Base-by-base conservation (phyloP, 2,888 invertebrate species). In the Drosophila kokeensis region DNA sequence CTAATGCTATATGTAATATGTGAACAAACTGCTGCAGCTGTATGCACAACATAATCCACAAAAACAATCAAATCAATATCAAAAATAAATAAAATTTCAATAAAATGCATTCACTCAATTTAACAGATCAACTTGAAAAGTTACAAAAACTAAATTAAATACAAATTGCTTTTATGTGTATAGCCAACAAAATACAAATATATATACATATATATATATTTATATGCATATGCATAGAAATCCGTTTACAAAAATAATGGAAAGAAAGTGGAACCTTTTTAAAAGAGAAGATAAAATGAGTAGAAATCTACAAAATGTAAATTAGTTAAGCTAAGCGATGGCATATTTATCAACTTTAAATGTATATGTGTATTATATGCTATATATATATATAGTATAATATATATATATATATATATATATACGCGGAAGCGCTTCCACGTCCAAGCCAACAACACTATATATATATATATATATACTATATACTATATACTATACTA, bases 61-160 rank as follows among this genome's bases (percentile, higher is more conserved):
- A 4, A 18, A 40, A 36, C 63, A 52, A 71, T 34, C 53, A 29
- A 54, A 58, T 49, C 21, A 40, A 48, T 40, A 45, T 38, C n/a
- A 27, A 24, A 21, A 30, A 36, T 2, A 42, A 29, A 21, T 42
- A 6, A 40, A 30, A 29, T 57, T 48, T 52, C 42, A 42, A 48
- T 59, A 34, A 27, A 36, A 36, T 36, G 38, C 36, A 59, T 30
- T 45, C 69, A 73, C 68, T 82, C 82, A 89, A 79, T 87, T 83
- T 52, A 68, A 81, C 83, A 81, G 87, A 85, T 57, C 61, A 88
- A 90, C 86, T 90, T 84, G 21, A 82, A 84, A 84, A 84, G 84
- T 84, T 84, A 87, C 55, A 79, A 76, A 76, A 58, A 29, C n/a
- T n/a, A 55, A 40, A 42, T 55, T 13, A 11, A 68, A 63, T 54